Evolutionary conservation across 2,888 invertebrate genomes (phyloP).

Genomic region (Bombylius discolor): DNA sequence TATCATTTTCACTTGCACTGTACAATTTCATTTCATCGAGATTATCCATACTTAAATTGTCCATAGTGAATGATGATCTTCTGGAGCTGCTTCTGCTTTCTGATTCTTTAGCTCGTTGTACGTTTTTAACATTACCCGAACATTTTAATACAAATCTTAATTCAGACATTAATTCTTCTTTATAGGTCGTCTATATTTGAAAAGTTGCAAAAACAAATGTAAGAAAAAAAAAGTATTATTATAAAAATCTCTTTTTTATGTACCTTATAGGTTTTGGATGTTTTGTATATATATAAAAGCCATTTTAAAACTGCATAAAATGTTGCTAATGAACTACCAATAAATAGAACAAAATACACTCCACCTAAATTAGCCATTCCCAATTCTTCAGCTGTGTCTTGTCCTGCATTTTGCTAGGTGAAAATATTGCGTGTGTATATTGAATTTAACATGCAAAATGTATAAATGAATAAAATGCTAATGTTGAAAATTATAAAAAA

Average conservation of each 20-base stretch:
- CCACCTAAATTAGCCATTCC: constrained; percentile 53
- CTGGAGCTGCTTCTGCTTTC: not conserved
- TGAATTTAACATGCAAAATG: too few species aligned
- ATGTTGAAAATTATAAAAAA: not conserved
- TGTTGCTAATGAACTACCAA: constrained; percentile 36
- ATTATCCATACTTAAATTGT: not conserved
- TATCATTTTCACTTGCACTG: not conserved
- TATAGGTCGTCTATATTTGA: constrained; percentile 1
- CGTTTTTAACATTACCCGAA: constrained; percentile 6
- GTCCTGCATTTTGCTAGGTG: not conserved
- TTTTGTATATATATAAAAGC: constrained; percentile 17
- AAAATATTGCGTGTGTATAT: not conserved
- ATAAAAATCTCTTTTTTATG: constrained; percentile 3
- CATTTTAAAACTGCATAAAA: constrained; percentile 30
- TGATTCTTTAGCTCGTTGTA: not conserved
- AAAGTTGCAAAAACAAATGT: not conserved
- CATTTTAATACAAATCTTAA: constrained; percentile 6
- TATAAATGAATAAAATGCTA: too few species aligned
- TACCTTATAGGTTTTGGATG: constrained; percentile 18
- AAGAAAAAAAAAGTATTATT: not conserved
- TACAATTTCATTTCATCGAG: not conserved
- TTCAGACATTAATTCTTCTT: constrained; percentile 2
- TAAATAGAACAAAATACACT: constrained; percentile 47
- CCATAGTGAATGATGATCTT: not conserved
- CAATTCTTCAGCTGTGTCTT: constrained; percentile 33